These are phyloP conservation scores for Listronotus bonariensis DNA, from an alignment of 1,140 invertebrate genomes.

Conservation along the genomic window DNA sequence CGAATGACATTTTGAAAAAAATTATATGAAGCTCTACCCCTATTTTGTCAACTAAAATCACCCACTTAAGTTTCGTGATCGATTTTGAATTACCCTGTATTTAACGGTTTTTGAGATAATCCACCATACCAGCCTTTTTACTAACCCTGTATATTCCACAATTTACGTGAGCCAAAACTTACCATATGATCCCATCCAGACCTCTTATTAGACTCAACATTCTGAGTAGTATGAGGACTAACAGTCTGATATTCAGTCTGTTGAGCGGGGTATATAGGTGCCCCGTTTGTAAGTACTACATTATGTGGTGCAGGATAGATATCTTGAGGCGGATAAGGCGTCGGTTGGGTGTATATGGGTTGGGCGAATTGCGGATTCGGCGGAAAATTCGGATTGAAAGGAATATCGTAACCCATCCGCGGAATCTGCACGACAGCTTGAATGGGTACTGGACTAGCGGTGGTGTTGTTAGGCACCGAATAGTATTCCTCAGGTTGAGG, in stretches of 20 bases:
- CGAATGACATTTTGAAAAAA: too few species aligned
- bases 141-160: too few species aligned
- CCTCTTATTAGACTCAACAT: slow-evolving; percentile 41
- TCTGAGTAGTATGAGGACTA: slow-evolving; percentile 39
- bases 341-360: slow-evolving; percentile 25
- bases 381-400: slow-evolving; percentile 40
- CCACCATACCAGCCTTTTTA: too few species aligned
- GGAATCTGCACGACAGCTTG: slow-evolving; percentile 47
- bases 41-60: too few species aligned
- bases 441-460: slow-evolving; percentile 48
- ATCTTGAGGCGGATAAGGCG: slow-evolving; percentile 44
- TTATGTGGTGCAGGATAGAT: slow-evolving; percentile 50
- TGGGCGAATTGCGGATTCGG: slow-evolving; percentile 29
- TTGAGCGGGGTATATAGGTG: slow-evolving; percentile 38
- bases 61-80: too few species aligned
- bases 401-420: slow-evolving; percentile 45
- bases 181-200: slow-evolving; percentile 41
- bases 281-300: slow-evolving; percentile 49
- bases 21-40: too few species aligned
- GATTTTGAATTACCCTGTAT: too few species aligned
- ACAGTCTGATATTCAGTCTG: slow-evolving; percentile 35
- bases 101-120: too few species aligned
- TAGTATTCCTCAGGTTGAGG: slow-evolving; percentile 47
- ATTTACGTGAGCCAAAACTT: slow-evolving; percentile 2
- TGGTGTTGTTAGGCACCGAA: slow-evolving; percentile 40